These are phyloP conservation scores for Diaphora mendica DNA, from an alignment of 2,888 invertebrate species.

Conservation along the genomic window DNA sequence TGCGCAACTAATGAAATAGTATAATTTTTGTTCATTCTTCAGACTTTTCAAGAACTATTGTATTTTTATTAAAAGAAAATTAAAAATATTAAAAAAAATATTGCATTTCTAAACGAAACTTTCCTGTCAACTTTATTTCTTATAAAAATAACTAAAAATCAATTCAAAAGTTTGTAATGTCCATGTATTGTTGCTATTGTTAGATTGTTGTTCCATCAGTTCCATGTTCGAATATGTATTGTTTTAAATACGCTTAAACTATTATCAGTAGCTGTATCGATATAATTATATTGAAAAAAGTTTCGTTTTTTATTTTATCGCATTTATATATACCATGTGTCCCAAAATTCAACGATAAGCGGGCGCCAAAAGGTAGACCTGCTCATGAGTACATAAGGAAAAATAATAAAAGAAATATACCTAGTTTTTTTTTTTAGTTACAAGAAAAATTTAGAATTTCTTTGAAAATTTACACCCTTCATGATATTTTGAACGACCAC, in stretches of 20 bases:
- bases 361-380: no score
- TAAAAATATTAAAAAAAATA: not conserved
- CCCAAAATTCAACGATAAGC: no score
- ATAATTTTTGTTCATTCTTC: not conserved
- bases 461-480: no score
- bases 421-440: no score
- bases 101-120: not conserved
- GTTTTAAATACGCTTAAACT: not conserved
- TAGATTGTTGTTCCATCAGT: slow-evolving; percentile 6
- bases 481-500: no score
- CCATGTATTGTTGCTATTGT: not conserved
- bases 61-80: no score
- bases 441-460: no score
- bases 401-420: no score
- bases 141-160: not conserved
- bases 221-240: slow-evolving; percentile 1
- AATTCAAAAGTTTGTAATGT: not conserved
- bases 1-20: no score
- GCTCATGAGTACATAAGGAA: no score
- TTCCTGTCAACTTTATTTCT: not conserved
- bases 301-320: not conserved
- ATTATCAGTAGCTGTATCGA: not conserved
- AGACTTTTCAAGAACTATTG: not conserved
- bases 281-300: not conserved
- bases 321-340: no score